These are phyloP conservation scores for Scomber scombrus DNA, from an alignment of 2,113 vertebrate species.

Conservation along the genomic window DNA sequence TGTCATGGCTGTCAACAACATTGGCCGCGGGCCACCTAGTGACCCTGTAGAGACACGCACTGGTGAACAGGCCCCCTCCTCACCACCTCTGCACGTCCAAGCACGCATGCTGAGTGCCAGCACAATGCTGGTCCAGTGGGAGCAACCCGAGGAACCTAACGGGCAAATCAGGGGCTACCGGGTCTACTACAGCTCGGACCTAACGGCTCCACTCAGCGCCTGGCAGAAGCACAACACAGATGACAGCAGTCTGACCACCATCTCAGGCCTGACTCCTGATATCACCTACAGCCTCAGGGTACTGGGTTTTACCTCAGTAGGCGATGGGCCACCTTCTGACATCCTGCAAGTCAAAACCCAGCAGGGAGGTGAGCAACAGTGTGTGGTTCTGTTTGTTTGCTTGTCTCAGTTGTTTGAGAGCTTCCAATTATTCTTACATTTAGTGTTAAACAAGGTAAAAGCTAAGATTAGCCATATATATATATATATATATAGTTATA, in stretches of 20 bases:
- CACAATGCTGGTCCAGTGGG: slow-evolving; percentile 98
- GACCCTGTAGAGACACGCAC: slow-evolving; percentile 92
- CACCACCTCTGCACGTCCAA: slow-evolving; percentile 92
- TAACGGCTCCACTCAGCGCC: slow-evolving; percentile 89
- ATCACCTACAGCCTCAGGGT: slow-evolving; percentile 97
- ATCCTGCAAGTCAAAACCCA: slow-evolving; percentile 96
- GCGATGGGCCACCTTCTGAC: slow-evolving; percentile 93
- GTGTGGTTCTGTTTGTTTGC: slow-evolving; percentile 19
- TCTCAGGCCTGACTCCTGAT: slow-evolving; percentile 91
- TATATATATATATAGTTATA: neutral
- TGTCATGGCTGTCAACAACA: slow-evolving; percentile 95
- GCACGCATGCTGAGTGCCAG: slow-evolving; percentile 95
- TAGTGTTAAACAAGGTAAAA: neutral
- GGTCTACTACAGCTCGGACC: slow-evolving; percentile 91
- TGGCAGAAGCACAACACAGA: slow-evolving; percentile 97
- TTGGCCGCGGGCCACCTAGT: slow-evolving; percentile 93
- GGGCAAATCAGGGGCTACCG: slow-evolving; percentile 94
- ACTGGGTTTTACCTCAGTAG: slow-evolving; percentile 94
- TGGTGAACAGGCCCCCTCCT: slow-evolving; percentile 95
- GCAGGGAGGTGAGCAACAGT: slow-evolving; percentile 90
- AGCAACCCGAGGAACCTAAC: slow-evolving; percentile 93
- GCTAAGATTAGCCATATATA: neutral
- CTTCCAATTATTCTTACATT: neutral
- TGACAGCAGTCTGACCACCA: slow-evolving; percentile 93
- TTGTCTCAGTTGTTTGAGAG: no score